These are phyloP conservation scores for Dynastes maya DNA, from an alignment of 2,888 invertebrate genomes.

Conservation along the genomic window DNA sequence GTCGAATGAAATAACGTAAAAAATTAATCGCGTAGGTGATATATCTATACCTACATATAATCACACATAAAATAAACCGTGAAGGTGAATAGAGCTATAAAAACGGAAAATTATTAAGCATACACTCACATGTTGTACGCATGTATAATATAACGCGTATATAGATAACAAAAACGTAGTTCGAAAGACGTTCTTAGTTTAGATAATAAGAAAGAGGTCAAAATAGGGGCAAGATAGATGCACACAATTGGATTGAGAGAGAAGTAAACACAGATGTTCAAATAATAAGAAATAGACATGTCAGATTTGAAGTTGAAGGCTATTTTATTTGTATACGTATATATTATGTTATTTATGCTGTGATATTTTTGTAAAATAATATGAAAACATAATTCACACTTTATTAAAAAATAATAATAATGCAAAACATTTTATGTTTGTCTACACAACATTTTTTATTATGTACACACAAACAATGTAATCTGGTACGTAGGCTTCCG, in stretches of 20 bases:
- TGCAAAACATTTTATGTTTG: no score
- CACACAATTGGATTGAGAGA: background rate
- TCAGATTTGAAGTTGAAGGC: no score
- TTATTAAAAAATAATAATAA: no score
- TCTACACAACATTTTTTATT: no score
- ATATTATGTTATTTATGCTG: no score
- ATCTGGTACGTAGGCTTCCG: no score
- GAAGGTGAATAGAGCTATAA: conserved; percentile 25
- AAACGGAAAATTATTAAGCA: background rate
- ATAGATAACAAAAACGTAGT: background rate
- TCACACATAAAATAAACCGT: conserved; percentile 1
- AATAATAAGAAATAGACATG: background rate
- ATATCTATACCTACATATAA: background rate
- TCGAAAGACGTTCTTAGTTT: background rate
- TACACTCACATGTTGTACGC: background rate
- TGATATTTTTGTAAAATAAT: no score
- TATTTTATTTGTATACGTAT: no score
- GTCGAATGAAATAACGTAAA: background rate
- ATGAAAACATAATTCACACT: no score
- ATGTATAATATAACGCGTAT: background rate
- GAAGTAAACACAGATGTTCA: conserved; percentile 23
- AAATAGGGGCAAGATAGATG: conserved; percentile 7
- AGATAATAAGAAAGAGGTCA: conserved; percentile 23
- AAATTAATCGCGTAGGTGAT: conserved; percentile 1
- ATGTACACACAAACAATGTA: no score